Conservation (phyloP, 1,140 invertebrate genomes). For the Heterodera carotae region DNA sequence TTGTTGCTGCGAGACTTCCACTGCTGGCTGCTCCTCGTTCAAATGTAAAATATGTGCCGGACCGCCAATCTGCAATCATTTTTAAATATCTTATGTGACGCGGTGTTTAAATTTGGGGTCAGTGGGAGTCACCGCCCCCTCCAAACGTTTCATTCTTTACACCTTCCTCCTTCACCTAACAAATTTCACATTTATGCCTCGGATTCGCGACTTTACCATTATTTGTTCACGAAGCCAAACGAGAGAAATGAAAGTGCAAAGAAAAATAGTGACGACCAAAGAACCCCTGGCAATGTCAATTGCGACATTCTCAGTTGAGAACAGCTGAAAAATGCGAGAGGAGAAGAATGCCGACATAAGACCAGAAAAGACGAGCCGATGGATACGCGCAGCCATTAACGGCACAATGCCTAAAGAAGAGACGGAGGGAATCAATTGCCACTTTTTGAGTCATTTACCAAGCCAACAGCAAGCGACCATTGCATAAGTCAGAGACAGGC, state of each 20-base stretch:
- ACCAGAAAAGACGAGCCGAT: conserved; percentile 53
- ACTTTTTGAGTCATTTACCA: conserved; percentile 68
- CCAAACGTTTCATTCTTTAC: no score
- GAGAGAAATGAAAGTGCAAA: conserved; percentile 92
- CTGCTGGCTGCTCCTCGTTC: conserved; percentile 34
- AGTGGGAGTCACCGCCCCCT: no score
- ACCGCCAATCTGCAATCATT: conserved; percentile 18
- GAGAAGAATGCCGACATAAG: conserved; percentile 75
- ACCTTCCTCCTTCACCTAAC: no score
- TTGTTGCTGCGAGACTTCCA: conserved; percentile 3
- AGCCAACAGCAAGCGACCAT: conserved; percentile 94
- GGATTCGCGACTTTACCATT: conserved; percentile 68
- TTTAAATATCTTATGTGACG: no score
- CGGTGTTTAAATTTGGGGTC: no score
- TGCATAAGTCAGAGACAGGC: conserved; percentile 94
- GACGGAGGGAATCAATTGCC: neutral
- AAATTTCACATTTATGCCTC: conserved; percentile 23
- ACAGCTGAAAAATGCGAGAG: conserved; percentile 80
- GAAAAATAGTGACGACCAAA: conserved; percentile 91
- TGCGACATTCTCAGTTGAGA: conserved; percentile 55
- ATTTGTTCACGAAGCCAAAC: conserved; percentile 98
- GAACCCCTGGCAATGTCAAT: conserved; percentile 72
- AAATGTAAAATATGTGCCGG: conserved; percentile 38
- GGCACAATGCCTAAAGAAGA: conserved; percentile 74
- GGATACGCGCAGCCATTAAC: conserved; percentile 79